Conservation (phyloP, 2,797 vertebrate species). For the Cygnus olor region DNA sequence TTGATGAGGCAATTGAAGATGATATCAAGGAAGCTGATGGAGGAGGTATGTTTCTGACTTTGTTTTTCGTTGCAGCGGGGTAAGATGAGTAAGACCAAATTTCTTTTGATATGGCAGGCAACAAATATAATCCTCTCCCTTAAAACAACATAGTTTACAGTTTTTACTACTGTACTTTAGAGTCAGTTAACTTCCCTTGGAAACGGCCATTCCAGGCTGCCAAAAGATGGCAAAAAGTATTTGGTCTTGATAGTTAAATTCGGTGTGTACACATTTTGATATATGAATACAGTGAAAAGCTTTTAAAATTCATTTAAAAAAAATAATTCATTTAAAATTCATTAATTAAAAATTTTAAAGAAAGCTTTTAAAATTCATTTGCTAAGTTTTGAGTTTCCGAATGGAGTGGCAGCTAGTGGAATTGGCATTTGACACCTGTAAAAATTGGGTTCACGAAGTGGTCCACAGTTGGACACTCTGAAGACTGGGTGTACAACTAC, state of each 20-base stretch:
- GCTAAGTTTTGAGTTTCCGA: not conserved
- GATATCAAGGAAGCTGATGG: conserved; percentile 89
- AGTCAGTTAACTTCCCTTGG: not conserved
- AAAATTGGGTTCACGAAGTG: not conserved
- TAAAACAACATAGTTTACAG: not conserved
- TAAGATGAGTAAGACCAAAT: not conserved
- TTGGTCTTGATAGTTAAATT: not conserved
- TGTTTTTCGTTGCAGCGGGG: not conserved
- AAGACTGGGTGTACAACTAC: not conserved
- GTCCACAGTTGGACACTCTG: not conserved
- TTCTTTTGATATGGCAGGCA: not conserved
- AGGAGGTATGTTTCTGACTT: conserved; percentile 82
- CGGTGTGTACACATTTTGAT: not conserved
- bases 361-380: not conserved
- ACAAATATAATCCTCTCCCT: not conserved
- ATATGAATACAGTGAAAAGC: not conserved
- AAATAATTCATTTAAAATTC: too few relatives aligned
- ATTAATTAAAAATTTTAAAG: not conserved
- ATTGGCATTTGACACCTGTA: not conserved
- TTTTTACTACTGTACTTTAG: not conserved
- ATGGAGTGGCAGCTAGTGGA: not conserved
- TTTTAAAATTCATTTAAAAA: not conserved
- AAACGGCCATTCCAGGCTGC: not conserved
- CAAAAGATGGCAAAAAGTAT: not conserved
- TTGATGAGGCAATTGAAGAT: conserved; percentile 97